These are phyloP conservation scores for Tragopan temminckii DNA, from an alignment of 2,797 vertebrate species.

Conservation along the genomic window DNA sequence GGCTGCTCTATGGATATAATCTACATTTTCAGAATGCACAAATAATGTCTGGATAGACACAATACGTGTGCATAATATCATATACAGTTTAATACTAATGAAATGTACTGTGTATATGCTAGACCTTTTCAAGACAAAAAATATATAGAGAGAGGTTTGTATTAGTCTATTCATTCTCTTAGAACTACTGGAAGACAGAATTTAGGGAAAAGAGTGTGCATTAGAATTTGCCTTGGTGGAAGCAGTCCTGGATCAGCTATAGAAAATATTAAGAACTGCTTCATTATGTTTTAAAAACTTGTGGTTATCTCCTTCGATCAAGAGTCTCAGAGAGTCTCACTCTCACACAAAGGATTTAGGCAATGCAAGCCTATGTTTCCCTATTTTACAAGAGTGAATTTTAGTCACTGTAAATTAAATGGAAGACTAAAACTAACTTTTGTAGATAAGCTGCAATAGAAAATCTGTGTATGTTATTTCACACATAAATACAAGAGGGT, in stretches of 20 bases:
- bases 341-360: not conserved
- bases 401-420: slow-evolving; percentile 24
- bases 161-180: slow-evolving; percentile 6
- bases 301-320: slow-evolving; percentile 48
- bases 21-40: not conserved
- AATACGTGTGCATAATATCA: not conserved
- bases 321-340: not conserved
- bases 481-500: not conserved
- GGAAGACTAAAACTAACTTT: not conserved
- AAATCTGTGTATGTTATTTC: slow-evolving; percentile 7
- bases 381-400: not conserved
- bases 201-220: not conserved
- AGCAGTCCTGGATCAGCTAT: not conserved
- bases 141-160: not conserved
- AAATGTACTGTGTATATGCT: not conserved
- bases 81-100: not conserved
- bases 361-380: not conserved
- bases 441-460: not conserved
- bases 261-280: slow-evolving; percentile 42
- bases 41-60: not conserved
- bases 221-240: not conserved
- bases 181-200: not conserved
- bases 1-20: not conserved
- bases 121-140: slow-evolving; percentile 1
- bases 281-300: slow-evolving; percentile 34